These are phyloP conservation scores for Taenioides sp. DNA, from an alignment of 2,797 vertebrate genomes.

Conservation along the genomic window DNA sequence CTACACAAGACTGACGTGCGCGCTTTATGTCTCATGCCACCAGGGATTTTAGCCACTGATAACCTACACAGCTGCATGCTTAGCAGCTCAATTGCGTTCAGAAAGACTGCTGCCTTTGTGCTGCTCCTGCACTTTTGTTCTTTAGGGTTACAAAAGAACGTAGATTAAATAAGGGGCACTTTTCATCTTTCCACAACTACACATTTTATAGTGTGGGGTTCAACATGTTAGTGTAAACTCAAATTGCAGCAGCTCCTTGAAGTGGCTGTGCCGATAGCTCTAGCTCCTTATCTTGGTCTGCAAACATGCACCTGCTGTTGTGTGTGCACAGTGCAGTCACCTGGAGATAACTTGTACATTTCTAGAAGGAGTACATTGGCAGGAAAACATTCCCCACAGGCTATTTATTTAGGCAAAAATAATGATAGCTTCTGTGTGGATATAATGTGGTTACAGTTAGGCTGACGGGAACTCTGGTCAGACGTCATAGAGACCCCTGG, in stretches of 20 bases:
- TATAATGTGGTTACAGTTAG: constrained; percentile 52
- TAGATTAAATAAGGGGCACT: constrained; percentile 24
- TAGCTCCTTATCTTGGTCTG: constrained; percentile 34
- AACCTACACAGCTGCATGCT: constrained; percentile 77
- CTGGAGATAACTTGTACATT: constrained; percentile 37
- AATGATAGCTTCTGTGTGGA: constrained; percentile 44
- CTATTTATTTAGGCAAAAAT: constrained; percentile 45
- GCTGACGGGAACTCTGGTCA: constrained; percentile 51
- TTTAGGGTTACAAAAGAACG: constrained; percentile 31
- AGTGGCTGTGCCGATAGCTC: constrained; percentile 31
- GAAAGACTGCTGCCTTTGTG: constrained; percentile 49
- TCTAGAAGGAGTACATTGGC: constrained; percentile 23
- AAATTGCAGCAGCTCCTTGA: constrained; percentile 22
- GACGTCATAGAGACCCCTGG: constrained; percentile 42
- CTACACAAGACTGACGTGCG: constrained; percentile 61
- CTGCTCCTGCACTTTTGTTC: constrained; percentile 63
- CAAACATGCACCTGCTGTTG: constrained; percentile 34
- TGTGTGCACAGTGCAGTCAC: constrained; percentile 32
- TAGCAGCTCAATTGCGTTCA: constrained; percentile 76
- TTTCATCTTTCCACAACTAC: constrained; percentile 7
- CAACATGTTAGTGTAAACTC: constrained; percentile 31
- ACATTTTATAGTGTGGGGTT: constrained; percentile 16
- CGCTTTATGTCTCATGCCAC: constrained; percentile 79
- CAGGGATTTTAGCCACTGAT: constrained; percentile 77
- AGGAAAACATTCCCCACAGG: constrained; percentile 34